phyloP scores from a whole-genome alignment of 2,888 invertebrate species.

The Chaetogeoica ovagalla region DNA sequence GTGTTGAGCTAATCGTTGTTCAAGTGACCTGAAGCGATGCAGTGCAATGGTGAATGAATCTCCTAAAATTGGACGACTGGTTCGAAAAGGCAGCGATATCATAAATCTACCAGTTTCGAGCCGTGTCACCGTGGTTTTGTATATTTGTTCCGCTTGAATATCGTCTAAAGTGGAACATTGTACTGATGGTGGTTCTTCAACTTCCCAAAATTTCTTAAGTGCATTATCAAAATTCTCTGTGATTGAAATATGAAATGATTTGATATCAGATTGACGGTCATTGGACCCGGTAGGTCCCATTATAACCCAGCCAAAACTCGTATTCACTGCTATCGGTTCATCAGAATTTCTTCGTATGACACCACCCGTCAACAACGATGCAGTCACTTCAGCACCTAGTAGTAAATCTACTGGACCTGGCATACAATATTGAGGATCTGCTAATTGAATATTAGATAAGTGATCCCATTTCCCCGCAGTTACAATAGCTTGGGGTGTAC shows the following conservation, averaged over 20 bases:
- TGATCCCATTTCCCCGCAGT: background rate
- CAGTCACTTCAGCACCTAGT: background rate
- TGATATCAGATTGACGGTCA: background rate
- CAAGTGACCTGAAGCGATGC: too few relatives aligned
- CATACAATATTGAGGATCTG: background rate
- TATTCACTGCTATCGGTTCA: background rate
- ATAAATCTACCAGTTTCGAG: slow-evolving; percentile 28
- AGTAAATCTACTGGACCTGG: background rate
- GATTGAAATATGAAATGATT: background rate
- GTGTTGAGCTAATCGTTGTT: too few relatives aligned
- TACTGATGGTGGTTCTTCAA: slow-evolving; percentile 27
- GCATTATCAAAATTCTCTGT: slow-evolving; percentile 7
- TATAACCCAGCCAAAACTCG: background rate
- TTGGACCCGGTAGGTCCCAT: background rate
- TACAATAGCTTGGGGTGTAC: background rate
- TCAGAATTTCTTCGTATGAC: background rate
- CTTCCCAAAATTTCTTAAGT: slow-evolving; percentile 38
- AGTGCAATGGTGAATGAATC: too few relatives aligned
- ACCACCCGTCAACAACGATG: background rate
- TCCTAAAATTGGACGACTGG: background rate
- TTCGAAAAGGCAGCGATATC: slow-evolving; percentile 19
- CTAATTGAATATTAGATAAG: background rate
- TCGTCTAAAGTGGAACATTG: background rate
- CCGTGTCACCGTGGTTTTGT: slow-evolving; percentile 1
- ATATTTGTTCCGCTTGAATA: slow-evolving; percentile 12